Base-by-base conservation (phyloP, 2,888 invertebrate genomes). In the Perithous albicinctus region DNA sequence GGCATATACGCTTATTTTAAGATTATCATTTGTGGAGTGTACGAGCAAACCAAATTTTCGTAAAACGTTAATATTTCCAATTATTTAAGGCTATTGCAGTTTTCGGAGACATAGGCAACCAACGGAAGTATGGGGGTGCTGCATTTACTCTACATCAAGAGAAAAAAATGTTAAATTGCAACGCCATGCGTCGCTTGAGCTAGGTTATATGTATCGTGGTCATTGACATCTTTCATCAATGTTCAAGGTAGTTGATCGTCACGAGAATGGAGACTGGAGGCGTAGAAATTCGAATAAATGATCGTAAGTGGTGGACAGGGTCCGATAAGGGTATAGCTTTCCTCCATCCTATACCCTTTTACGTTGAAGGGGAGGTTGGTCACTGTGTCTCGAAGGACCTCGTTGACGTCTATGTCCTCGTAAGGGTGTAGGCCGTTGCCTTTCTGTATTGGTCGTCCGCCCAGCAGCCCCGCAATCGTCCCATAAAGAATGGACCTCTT, bases 401-500 rank as follows among this genome's bases (percentile, higher is more conserved):
- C 64, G 69, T 63, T 41, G 77, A 74, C 59, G 77, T 78, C 59
- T 43, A 56, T 54, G 72, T 51, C 72, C 59, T 43, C 69, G 74
- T 69, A 35, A 66, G 67, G 77, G 73, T 75, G 73, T 54, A 35
- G 72, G 74, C 38, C 51, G 72, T 20, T 56, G 64, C 59, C n/a
- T n/a, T n/a, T n/a, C n/a, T 54, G 59, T 66, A 72, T 46, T 66
- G 43, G 78, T 82, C 73, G 78, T 80, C 78, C 78, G 73, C 73
- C n/a, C 74, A 69, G 73, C 75, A 23, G 48, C 66, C 77, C 69
- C 46, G 70, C 56, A 64, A 59, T 46, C 82, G 41, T 61, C 66
- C 75, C 73, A 82, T 78, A 82, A 92, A 92, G 92, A 92, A 92
- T 92, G 88, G 90, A 92, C 89, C 91, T 92, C 92, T 92, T 92